Base-by-base conservation (phyloP, 1,140 invertebrate species). In the Acromyrmex echinatior region DNA sequence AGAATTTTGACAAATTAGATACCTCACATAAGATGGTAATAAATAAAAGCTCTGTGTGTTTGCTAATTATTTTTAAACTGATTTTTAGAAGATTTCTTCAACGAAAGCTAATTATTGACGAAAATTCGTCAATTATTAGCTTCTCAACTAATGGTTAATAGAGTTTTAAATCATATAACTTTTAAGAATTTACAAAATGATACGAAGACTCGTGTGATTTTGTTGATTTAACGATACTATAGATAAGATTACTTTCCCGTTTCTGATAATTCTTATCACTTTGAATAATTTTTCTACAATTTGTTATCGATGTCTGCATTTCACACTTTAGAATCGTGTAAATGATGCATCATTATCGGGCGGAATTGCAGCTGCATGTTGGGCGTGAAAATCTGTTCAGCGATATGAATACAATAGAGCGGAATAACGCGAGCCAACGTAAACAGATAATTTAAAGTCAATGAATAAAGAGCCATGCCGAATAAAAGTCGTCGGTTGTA, bases 401-500 rank as follows among this genome's bases (percentile, higher is more conserved):
- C 18, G 31, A 78, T 90, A 89, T 87, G 71, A 90, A 90, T 90
- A 90, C 87, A 89, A 89, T 90, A 53, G 70, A 45, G 25, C 14
- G 51, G n/a, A 18, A 87, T 70, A 70, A 68, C 51, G 7, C 51
- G 51, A 14, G 62, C 2, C 10, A 39, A 10, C 56, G 45, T 51
- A 60, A 86, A 39, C 63, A 51, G 76, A 49, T 56, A 65, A 89
- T 87, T 89, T 73, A 60, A 89, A 90, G 62, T 76, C 62, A n/a
- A 85, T 86, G 51, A 78, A 74, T 56, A 28, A 25, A 85, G 63
- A 45, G 49, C 0, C 18, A 28, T 18, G 3, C 35, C 56, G 31
- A 35, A 73, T 60, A 49, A 14, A 84, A 66, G 60, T 76, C 58
- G 21, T 12, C 31, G 49, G 3, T 4, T 25, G 31, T 25, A 49